A percentile compares a stretch with the other conserved stretches of the same genome.
Conservation (phyloP, 2,888 invertebrate species). For the Rosalia funebris region DNA sequence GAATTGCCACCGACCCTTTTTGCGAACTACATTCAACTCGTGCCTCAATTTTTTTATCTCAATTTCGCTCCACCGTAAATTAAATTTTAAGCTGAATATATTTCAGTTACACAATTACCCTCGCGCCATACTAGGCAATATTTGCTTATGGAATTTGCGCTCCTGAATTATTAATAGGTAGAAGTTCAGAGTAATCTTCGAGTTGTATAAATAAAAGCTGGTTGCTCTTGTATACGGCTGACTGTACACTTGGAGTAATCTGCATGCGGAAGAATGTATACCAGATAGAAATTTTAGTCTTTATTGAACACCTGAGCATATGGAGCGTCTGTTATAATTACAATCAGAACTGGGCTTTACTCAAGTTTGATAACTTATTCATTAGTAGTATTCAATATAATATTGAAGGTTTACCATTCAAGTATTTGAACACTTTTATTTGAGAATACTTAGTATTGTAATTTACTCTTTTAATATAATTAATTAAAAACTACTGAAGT, state of each 20-base stretch:
- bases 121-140: slow-evolving; percentile 5
- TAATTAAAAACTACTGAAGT: no score
- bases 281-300: neutral
- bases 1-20: neutral
- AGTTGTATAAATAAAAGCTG: slow-evolving; percentile 12
- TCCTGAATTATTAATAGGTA: slow-evolving; percentile 13
- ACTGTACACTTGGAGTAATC: neutral
- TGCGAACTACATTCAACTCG: neutral
- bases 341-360: slow-evolving; percentile 6
- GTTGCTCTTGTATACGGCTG: neutral
- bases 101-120: slow-evolving; percentile 9
- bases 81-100: slow-evolving; percentile 11
- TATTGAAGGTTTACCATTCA: no score
- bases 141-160: slow-evolving; percentile 3
- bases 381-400: no score
- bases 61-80: neutral
- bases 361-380: no score
- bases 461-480: no score
- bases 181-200: slow-evolving; percentile 14
- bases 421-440: no score
- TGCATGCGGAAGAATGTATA: neutral
- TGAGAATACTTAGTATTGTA: no score
- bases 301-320: slow-evolving; percentile 10
- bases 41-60: neutral
- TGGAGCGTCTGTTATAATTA: neutral